phyloP scores from a whole-genome alignment of 1,140 invertebrate genomes.

The Metopolophium dirhodum region DNA sequence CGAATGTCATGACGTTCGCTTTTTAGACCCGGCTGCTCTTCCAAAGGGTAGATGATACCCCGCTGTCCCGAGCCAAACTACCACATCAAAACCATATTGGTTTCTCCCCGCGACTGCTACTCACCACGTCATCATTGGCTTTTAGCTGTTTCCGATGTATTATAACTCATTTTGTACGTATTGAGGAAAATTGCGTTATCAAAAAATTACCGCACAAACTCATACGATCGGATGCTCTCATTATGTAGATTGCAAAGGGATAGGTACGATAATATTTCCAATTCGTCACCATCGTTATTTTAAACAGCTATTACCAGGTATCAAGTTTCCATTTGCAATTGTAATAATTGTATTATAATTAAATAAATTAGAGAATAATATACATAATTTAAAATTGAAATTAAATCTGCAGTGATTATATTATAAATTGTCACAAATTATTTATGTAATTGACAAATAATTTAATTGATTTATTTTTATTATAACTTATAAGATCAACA shows the following conservation, averaged over 20 bases:
- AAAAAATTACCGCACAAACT: not conserved
- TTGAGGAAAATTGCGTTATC: not conserved
- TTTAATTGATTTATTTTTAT: too few species aligned
- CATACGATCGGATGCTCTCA: not conserved
- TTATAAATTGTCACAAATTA: too few species aligned
- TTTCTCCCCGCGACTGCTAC: not conserved
- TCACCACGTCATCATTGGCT: not conserved
- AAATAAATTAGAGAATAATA: too few species aligned
- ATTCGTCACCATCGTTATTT: not conserved
- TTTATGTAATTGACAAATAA: too few species aligned
- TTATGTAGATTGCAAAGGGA: not conserved
- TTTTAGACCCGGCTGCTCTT: not conserved
- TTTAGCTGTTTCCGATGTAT: not conserved
- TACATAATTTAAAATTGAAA: too few species aligned
- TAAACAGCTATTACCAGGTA: not conserved
- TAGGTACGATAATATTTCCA: not conserved
- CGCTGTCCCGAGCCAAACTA: not conserved
- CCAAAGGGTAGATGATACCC: not conserved
- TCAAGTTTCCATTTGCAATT: not conserved
- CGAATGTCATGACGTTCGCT: constrained; percentile 36
- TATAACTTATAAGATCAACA: too few species aligned
- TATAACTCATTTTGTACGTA: not conserved
- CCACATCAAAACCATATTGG: constrained; percentile 33
- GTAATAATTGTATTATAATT: not conserved
- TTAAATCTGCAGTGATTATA: too few species aligned